A percentile compares a stretch with the other conserved stretches of the same genome.
phyloP scores from a whole-genome alignment of 2,113 vertebrate species.

The Globicephala melas region DNA sequence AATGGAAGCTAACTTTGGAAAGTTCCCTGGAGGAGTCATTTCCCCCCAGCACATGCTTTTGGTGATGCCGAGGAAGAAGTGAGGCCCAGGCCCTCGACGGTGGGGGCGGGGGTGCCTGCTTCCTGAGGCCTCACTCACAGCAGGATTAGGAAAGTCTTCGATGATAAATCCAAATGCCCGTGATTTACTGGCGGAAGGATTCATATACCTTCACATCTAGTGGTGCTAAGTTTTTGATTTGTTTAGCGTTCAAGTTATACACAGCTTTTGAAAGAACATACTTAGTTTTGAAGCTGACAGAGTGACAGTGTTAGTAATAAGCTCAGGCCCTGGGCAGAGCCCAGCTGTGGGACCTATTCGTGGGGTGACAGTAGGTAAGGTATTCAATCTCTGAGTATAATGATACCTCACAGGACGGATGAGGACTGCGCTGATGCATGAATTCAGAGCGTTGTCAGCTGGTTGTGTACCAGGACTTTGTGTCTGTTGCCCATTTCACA shows the following conservation, averaged over 20 bases:
- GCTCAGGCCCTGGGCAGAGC: background rate
- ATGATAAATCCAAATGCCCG: background rate
- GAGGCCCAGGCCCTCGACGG: background rate
- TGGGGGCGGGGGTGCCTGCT: background rate
- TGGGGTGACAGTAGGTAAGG: background rate
- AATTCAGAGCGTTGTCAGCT: too few relatives aligned
- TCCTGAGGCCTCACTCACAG: background rate
- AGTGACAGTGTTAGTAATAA: background rate
- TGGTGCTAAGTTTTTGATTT: background rate
- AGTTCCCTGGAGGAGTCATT: background rate
- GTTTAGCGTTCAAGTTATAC: background rate
- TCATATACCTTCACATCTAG: background rate
- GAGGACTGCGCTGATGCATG: rapidly evolving
- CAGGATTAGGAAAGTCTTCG: background rate
- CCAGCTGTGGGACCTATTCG: background rate
- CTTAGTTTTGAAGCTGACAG: background rate
- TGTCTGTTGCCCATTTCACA: background rate
- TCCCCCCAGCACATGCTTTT: too few relatives aligned
- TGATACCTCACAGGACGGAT: rapidly evolving
- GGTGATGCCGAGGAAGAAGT: background rate
- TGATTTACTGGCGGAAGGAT: background rate
- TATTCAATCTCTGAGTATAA: background rate
- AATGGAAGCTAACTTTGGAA: background rate
- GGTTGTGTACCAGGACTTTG: too few relatives aligned
- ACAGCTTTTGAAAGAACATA: background rate